Evolutionary conservation across 2,113 vertebrate species (phyloP).

Genomic region (Silurus glanis): DNA sequence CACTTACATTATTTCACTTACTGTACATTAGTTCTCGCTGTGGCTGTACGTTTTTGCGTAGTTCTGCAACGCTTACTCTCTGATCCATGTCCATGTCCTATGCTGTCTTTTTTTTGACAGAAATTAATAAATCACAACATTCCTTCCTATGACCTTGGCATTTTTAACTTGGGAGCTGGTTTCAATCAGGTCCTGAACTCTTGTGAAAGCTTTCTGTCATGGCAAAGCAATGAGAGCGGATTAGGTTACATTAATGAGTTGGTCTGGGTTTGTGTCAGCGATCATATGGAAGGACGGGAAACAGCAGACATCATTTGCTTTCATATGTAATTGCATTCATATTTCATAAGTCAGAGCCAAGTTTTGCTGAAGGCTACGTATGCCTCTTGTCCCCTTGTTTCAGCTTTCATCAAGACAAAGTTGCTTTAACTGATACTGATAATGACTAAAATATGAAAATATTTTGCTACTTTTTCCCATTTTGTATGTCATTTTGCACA

Average conservation of each 20-base stretch:
- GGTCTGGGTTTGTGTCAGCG: conserved; percentile 52
- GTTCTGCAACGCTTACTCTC: conserved; percentile 12
- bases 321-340: conserved; percentile 48
- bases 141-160: conserved; percentile 40
- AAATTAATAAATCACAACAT: conserved; percentile 38
- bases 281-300: conserved; percentile 58
- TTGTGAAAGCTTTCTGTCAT: conserved; percentile 55
- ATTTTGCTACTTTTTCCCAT: neutral
- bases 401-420: neutral
- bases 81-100: neutral
- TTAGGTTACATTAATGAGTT: conserved; percentile 58
- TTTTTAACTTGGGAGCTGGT: conserved; percentile 58
- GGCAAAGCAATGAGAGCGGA: conserved; percentile 53
- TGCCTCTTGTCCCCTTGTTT: neutral
- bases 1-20: neutral
- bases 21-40: neutral
- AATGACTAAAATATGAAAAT: neutral
- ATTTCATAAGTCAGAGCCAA: neutral
- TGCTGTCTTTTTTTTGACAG: neutral
- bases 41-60: neutral
- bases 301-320: conserved; percentile 52
- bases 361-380: neutral
- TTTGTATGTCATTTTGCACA: neutral
- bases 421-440: neutral
- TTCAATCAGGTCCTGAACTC: conserved; percentile 59